Percentiles rank a stretch among this genome's conserved stretches.
Evolutionary conservation across 1,140 invertebrate species (phyloP).

Genomic region (Ips nitidus): DNA sequence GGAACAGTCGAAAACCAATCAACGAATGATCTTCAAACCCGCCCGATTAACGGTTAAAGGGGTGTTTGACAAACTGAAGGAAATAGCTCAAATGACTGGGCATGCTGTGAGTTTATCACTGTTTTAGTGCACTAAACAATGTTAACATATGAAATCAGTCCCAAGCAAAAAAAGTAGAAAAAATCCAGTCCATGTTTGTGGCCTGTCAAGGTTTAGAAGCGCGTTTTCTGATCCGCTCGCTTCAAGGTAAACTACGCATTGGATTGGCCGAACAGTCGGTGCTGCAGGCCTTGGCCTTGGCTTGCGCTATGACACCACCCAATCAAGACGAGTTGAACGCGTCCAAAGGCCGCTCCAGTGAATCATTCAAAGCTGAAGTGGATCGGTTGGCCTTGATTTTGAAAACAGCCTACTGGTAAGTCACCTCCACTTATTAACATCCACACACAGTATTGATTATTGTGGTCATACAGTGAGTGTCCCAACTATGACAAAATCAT

Average conservation of each 20-base stretch:
- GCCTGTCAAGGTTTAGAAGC: constrained; percentile 91
- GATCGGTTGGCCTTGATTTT: constrained; percentile 77
- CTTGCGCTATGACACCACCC: constrained; percentile 73
- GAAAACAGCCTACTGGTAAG: constrained; percentile 92
- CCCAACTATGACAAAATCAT: constrained; percentile 93
- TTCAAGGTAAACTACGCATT: constrained; percentile 93
- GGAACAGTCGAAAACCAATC: constrained; percentile 84
- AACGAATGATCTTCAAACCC: constrained; percentile 84
- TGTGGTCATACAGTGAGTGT: constrained; percentile 74
- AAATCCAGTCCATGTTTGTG: constrained; percentile 90
- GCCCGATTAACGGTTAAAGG: constrained; percentile 64
- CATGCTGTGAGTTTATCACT: constrained; percentile 55
- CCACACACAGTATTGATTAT: not conserved
- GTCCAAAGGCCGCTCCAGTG: constrained; percentile 62
- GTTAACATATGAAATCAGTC: constrained; percentile 33
- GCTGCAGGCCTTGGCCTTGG: constrained; percentile 87
- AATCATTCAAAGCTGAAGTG: constrained; percentile 78
- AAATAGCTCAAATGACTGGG: constrained; percentile 88
- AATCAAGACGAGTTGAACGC: constrained; percentile 63
- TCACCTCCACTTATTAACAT: constrained; percentile 12
- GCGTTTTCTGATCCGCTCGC: constrained; percentile 86
- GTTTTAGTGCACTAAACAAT: not conserved
- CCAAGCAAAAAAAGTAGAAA: constrained; percentile 83
- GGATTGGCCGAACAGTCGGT: constrained; percentile 97
- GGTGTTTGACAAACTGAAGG: constrained; percentile 86